Evolutionary conservation across 2,113 vertebrate species (phyloP).

Genomic region (Solenodon paradoxus): DNA sequence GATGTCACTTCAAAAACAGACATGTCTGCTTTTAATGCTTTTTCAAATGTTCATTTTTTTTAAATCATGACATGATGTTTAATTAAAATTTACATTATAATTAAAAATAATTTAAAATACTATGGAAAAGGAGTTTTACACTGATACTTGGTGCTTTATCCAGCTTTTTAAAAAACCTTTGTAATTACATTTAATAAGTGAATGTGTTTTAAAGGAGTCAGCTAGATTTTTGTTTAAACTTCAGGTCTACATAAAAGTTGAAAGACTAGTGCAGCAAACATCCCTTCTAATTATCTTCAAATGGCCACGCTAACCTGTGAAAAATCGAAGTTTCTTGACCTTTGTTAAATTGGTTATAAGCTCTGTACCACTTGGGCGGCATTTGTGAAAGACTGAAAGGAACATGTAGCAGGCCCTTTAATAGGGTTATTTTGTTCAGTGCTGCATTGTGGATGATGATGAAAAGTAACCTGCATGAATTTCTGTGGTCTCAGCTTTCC

Average conservation of each 20-base stretch:
- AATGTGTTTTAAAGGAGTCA: background rate
- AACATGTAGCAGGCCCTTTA: too few relatives aligned
- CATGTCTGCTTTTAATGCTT: background rate
- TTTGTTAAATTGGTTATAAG: background rate
- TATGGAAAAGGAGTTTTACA: background rate
- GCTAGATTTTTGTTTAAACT: slow-evolving; percentile 15
- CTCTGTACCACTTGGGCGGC: background rate
- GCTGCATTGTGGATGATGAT: too few relatives aligned
- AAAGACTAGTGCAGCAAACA: background rate
- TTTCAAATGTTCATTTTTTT: background rate
- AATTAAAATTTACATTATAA: background rate
- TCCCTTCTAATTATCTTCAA: background rate
- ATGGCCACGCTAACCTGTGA: background rate
- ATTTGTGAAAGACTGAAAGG: background rate
- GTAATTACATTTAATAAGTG: background rate
- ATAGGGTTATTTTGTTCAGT: too few relatives aligned
- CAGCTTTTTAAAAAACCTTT: background rate
- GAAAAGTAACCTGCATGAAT: too few relatives aligned
- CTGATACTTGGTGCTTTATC: background rate
- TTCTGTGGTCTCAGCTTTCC: too few relatives aligned
- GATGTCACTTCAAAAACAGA: background rate
- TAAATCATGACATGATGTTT: background rate
- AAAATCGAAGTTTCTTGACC: background rate
- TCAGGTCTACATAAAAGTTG: background rate
- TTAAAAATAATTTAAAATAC: background rate